These are phyloP conservation scores for Andrena chrysosceles DNA, from an alignment of 2,888 invertebrate species.

Conservation along the genomic window DNA sequence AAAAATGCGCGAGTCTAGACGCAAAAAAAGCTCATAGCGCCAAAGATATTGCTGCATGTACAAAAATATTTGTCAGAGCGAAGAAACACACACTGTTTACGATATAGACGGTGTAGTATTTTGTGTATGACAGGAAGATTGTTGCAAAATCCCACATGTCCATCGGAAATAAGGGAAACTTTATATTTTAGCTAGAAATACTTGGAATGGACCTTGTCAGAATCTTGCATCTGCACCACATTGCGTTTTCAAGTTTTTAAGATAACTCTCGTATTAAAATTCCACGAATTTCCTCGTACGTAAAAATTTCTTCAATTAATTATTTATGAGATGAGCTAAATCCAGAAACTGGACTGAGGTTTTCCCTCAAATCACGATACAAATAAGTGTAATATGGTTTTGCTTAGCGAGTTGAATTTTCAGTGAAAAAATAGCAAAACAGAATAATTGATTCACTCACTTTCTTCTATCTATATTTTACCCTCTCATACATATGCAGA, in stretches of 20 bases:
- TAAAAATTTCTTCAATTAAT: too few relatives aligned
- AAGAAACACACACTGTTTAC: background rate
- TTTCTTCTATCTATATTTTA: too few relatives aligned
- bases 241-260: background rate
- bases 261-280: too few relatives aligned
- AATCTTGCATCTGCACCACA: background rate
- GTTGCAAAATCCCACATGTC: background rate
- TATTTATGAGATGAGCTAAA: too few relatives aligned
- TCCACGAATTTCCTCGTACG: too few relatives aligned
- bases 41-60: background rate
- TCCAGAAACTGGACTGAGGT: too few relatives aligned
- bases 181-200: background rate
- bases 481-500: too few relatives aligned
- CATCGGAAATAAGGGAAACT: background rate
- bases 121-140: background rate
- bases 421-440: too few relatives aligned
- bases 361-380: too few relatives aligned
- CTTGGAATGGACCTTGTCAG: background rate
- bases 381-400: too few relatives aligned
- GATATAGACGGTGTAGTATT: background rate
- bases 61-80: background rate
- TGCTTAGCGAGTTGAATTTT: too few relatives aligned
- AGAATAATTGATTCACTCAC: too few relatives aligned
- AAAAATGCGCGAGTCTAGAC: background rate
- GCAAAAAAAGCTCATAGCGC: background rate